Evolutionary conservation across 2,888 invertebrate species (phyloP), one percentile per base, ranked within the genome.

Genomic region (Drosophila buzzatii): DNA sequence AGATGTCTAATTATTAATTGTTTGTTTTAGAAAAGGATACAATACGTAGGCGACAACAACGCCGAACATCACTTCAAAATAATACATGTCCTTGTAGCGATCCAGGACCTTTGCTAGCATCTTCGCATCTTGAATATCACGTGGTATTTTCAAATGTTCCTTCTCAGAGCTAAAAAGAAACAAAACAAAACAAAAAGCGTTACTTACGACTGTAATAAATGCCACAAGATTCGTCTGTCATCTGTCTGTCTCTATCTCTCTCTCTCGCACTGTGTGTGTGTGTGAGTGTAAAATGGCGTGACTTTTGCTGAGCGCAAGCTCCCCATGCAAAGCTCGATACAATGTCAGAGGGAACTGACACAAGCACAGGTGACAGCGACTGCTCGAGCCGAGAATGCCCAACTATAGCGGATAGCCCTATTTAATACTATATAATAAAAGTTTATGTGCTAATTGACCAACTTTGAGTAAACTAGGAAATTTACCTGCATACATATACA

Each of bases 41-140:
- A 99, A 99, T 93, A 99, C 97, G 93, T 99, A 99, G 16, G 97
- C 96, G 82, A 97, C 94, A 89, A 98, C 97, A 75, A 99, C 96
- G 86, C 97, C 99, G 82, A 95, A 94, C 92, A 99, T 94, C 64
- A 99, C 99, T 95, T 98, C 96, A 92, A 96, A 95, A 93, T 96
- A 99, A 94, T 99, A 97, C 92, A 96, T 96, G 79, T 98, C 97
- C 93, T 98, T 99, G 93, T 99, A 99, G 81, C 96, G 95, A 92
- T 97, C 97, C 85, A 99, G 94, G 51, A 99, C 96, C 92, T 96
- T 95, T 73, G 99, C 99, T 79, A 99, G 94, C 90, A 97, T 95
- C 94, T 99, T 99, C 37, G 99, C 99, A 94, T 99, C 99, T 91
- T 99, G 98, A 85, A 99, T 96, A 93, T 98, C 96, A 94, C 96